phyloP scores from a whole-genome alignment of 2,113 vertebrate genomes.

The Hoplias malabaricus region DNA sequence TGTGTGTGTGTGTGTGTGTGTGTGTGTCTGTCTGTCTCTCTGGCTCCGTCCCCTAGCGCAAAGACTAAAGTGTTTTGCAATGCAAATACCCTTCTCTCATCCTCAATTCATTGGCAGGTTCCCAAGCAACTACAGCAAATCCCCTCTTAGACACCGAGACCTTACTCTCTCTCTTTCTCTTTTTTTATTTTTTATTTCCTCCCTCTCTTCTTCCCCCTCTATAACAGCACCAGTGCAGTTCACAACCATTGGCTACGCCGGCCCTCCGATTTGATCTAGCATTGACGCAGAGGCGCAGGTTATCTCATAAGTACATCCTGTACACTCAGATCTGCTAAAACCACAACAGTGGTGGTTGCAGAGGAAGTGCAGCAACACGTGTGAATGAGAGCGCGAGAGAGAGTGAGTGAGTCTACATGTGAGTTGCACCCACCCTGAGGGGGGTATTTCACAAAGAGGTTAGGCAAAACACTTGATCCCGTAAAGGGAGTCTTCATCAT shows the following conservation, averaged over 20 bases:
- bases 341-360: slow-evolving; percentile 54
- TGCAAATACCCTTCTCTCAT: slow-evolving; percentile 49
- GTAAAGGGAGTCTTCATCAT: too few relatives aligned
- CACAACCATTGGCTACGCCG: neutral
- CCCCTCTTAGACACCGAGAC: slow-evolving; percentile 34
- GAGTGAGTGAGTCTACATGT: neutral
- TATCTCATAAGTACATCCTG: slow-evolving; percentile 51
- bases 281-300: slow-evolving; percentile 13
- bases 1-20: neutral
- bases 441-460: too few relatives aligned
- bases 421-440: slow-evolving; percentile 5
- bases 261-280: slow-evolving; percentile 21
- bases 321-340: slow-evolving; percentile 42
- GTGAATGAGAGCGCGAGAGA: neutral
- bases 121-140: slow-evolving; percentile 50
- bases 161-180: too few relatives aligned
- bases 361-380: slow-evolving; percentile 43
- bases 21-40: neutral
- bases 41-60: neutral
- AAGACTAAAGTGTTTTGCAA: slow-evolving; percentile 45
- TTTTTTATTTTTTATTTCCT: neutral
- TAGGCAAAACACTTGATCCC: too few relatives aligned
- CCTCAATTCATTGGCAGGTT: slow-evolving; percentile 49
- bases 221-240: neutral
- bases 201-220: neutral